Base-by-base conservation (phyloP, 2,113 vertebrate species). In the Macrotis lagotis region DNA sequence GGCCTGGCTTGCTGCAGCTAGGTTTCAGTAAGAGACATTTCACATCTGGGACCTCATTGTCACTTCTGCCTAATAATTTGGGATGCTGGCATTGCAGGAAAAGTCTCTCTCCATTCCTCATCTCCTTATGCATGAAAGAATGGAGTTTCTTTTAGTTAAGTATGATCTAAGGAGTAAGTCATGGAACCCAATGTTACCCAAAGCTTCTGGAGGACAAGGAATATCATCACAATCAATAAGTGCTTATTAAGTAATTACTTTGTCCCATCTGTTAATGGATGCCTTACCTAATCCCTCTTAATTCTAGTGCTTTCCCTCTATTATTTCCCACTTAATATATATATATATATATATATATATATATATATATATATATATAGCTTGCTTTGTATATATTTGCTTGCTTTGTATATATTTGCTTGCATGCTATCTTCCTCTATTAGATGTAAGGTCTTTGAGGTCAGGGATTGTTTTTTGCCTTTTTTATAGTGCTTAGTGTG, bases 181-280 rank as follows among this genome's bases (percentile, higher is more conserved):
- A 93, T 19, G 50, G 88, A 83, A 48, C 95, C 25, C 90, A 89
- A 95, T 51, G 93, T 83, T 90, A 74, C 48, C 48, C 66, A 93
- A 50, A 0, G 0, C 10, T 9, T 92, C 51, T 74, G 55, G 48
- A 88, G 94, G 66, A 44, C 66, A 83, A 83, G 66, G n/a, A 44
- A 83, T 24, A 83, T 44, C n/a, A 83, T 24, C 19, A n/a, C 44
- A 5, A 74, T n/a, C 31, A n/a, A 16, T 74, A 74, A 74, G 37
- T 37, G n/a, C n/a, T 37, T 66, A 74, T 16, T n/a, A 74, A 74
- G 66, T 37, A 83, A 44, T 83, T 83, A 22, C 37, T 83, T n/a
- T n/a, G 31, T 66, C 31, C 12, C 31, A 37, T 66, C 59, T n/a
- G n/a, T 83, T 44, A 44, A 37, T 83, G 66, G 19, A 44, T 22